Evolutionary conservation across 1,140 invertebrate species (phyloP), one percentile per base, ranked within the genome.

Genomic region (Proctacanthus coquilletti): DNA sequence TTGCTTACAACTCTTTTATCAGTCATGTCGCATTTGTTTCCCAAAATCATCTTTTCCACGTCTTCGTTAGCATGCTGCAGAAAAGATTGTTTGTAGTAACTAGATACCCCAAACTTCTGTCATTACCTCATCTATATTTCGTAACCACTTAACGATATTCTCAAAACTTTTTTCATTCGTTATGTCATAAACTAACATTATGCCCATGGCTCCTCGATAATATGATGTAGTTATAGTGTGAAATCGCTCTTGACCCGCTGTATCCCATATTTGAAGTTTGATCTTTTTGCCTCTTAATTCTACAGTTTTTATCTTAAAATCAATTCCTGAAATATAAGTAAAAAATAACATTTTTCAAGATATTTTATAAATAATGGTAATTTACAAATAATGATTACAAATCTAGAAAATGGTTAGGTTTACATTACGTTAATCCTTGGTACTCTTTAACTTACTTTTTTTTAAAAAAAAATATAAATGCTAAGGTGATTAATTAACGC

Each of bases 1-100:
- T 77, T 86, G 46, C 74, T 80, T 42, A 99, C 91, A 53, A 89
- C 81, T 65, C 95, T 73, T 66, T 91, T 94, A 52, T 93, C 89
- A 56, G 93, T 84, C 84, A 98, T 93, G 71, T 99, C 95, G 77
- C 92, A 96, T 71, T 99, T 99, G 63, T 98, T 99, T 36, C 95
- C 95, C 49, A 99, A 69, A 51, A 99, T 92, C 94, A 98, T 98
- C 65, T 97, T 98, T 53, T 97, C 94, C 36, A 98, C 95, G 73
- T 98, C 93, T 69, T 97, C 94, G 71, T 93, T 97, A 15, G 94
- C 95, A 72, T 98, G 93, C 84, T 93, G 51, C 25, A 68, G 64
- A 39, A 17, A 47, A 41, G 48, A 41, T 42, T 21, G 51, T 6
- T 33, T 23, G 31, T 41, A 15, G 23, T 20, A 38, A 31, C 13